Evolutionary conservation across 2,113 vertebrate species (phyloP), one percentile per base, ranked within the genome.

Genomic region (Hippocampus mohnikei): DNA sequence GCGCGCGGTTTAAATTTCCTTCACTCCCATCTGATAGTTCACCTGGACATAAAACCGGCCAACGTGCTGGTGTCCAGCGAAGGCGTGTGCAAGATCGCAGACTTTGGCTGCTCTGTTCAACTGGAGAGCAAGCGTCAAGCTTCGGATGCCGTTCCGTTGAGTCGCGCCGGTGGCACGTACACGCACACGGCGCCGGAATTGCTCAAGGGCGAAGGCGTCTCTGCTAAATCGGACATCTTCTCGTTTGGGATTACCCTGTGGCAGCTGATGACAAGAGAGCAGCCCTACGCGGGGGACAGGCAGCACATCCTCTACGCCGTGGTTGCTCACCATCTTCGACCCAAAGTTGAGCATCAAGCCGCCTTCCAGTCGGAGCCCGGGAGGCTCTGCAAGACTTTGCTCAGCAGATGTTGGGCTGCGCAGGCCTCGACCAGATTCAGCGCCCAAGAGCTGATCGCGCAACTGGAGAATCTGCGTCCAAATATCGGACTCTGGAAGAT

Each of bases 1-100:
- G 65, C 76, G 1, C 84, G 75, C 0, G 97, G 95, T 3, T 76
- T 99, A 42, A 77, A 69, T 5, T 98, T 96, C 78, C 92, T 99
- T 0, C 97, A 99, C 75, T 88, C 93, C 0, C 94, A 94, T 41
- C 37, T 75, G 62, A 82, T 99, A 0, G 93, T 94, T 13, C 97
- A 99, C 71, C 76, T 98, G 86, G 97, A 99, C 88, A 81, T 99
- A 11, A 98, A 98, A 62, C 97, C 97, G 0, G 96, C 96, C 0
- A 99, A 99, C 18, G 67, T 98, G n/a, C 70, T 99, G 55, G 87
- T 98, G 60, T 94, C 94, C 0, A 79, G 85, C 0, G 84, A 88
- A 1, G 94, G 93, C 3, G 80, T 79, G 8, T 98, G 96, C 75
- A 99, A 97, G 68, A 95, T 99, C 0, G 95, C 93, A 0, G 97